These are phyloP conservation scores for Octonoba sinensis DNA, from an alignment of 2,888 invertebrate species.

Conservation along the genomic window DNA sequence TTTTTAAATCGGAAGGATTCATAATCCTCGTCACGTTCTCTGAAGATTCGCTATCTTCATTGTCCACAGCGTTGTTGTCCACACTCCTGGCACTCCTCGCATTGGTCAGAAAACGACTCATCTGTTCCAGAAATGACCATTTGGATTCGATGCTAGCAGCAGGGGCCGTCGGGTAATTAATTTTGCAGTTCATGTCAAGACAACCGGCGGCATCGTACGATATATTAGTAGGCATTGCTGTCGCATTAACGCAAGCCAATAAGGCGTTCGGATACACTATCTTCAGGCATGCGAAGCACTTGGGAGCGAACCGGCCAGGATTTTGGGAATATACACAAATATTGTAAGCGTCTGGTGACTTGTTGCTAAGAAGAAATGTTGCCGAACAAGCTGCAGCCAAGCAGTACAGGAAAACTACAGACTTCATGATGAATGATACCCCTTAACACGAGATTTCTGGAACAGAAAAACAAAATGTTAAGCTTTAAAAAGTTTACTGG, in stretches of 20 bases:
- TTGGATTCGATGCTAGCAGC: neutral
- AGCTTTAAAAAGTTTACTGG: no score
- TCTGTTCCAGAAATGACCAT: no score
- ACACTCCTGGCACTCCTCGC: neutral
- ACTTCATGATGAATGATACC: slow-evolving; percentile 1
- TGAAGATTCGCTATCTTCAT: neutral
- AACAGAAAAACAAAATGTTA: no score
- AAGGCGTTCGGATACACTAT: slow-evolving; percentile 32
- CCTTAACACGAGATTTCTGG: no score
- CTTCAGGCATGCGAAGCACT: slow-evolving; percentile 22
- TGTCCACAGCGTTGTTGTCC: neutral
- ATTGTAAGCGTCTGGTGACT: neutral
- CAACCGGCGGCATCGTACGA: slow-evolving; percentile 26
- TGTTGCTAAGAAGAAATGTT: neutral
- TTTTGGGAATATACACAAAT: slow-evolving; percentile 30
- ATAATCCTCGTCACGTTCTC: neutral
- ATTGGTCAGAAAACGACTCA: no score
- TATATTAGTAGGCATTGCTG: slow-evolving; percentile 41
- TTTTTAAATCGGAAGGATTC: neutral
- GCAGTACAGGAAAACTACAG: neutral
- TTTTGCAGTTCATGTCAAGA: slow-evolving; percentile 42
- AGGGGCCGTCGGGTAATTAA: slow-evolving; percentile 13
- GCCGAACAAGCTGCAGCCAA: neutral
- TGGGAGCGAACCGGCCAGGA: slow-evolving; percentile 14
- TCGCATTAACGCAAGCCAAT: slow-evolving; percentile 27